A percentile compares a stretch with the other conserved stretches of the same genome.
phyloP scores from a whole-genome alignment of 2,113 vertebrate species.

The Ageneiosus marmoratus region DNA sequence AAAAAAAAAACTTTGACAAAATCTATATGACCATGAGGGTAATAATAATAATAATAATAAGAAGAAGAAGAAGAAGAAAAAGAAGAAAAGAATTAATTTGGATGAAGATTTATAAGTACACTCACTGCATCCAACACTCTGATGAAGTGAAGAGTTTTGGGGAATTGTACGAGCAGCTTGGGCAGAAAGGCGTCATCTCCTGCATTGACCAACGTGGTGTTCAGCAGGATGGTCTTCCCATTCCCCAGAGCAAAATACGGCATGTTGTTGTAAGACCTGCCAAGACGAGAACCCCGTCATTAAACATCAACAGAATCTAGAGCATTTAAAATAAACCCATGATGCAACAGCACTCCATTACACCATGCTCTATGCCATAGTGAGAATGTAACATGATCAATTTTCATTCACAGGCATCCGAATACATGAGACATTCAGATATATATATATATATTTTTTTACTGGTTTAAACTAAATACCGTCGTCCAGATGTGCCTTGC shows the following conservation, averaged over 20 bases:
- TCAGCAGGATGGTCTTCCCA: constrained; percentile 79
- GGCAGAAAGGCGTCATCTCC: constrained; percentile 92
- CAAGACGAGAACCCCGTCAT: constrained; percentile 15
- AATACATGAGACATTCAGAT: not conserved
- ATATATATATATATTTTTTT: not conserved
- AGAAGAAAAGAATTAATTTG: too few relatives aligned
- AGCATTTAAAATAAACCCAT: not conserved
- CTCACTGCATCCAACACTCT: constrained; percentile 86
- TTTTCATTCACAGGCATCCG: constrained; percentile 39
- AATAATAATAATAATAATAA: too few relatives aligned
- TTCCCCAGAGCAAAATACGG: constrained; percentile 82
- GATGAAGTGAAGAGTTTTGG: constrained; percentile 83
- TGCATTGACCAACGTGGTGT: constrained; percentile 77
- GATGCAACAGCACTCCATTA: not conserved
- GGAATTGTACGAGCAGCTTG: constrained; percentile 77
- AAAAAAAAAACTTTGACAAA: too few relatives aligned
- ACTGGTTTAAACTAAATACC: not conserved
- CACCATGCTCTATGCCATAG: not conserved
- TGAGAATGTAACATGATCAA: constrained; percentile 5
- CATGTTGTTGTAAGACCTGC: constrained; percentile 78
- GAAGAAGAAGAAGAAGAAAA: too few relatives aligned
- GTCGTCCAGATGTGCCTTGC: not conserved
- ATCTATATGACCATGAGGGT: too few relatives aligned
- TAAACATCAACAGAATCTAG: not conserved
- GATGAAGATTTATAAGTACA: not conserved